Evolutionary conservation across 2,888 invertebrate species (phyloP).

Genomic region (Microplitis deprimator): DNA sequence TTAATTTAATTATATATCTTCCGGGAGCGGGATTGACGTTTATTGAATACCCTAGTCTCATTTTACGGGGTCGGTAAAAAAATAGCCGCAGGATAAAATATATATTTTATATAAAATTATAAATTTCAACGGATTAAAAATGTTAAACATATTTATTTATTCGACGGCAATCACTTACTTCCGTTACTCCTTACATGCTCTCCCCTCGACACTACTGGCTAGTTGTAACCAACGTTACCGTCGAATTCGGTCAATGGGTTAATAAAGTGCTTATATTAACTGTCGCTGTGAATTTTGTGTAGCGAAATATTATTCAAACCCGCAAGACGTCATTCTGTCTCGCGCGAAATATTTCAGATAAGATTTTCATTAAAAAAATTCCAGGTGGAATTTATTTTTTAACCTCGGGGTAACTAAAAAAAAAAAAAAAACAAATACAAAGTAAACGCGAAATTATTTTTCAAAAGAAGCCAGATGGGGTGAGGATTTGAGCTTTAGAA

Average conservation of each 20-base stretch:
- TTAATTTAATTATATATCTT: neutral
- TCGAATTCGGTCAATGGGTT: slow-evolving; percentile 38
- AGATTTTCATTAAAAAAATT: no score
- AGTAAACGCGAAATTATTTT: neutral
- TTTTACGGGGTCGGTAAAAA: neutral
- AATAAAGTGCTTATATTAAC: slow-evolving; percentile 16
- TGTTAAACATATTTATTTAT: neutral
- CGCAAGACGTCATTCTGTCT: no score
- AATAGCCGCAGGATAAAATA: neutral
- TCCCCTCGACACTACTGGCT: neutral
- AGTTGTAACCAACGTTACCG: neutral
- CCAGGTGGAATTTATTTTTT: neutral
- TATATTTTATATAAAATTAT: neutral
- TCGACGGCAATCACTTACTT: slow-evolving; percentile 20
- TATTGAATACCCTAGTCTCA: neutral
- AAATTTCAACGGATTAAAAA: neutral
- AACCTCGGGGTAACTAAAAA: neutral
- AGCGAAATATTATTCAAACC: no score
- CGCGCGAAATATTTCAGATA: no score
- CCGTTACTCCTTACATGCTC: neutral
- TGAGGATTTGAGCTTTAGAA: slow-evolving; percentile 28
- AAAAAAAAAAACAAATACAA: neutral
- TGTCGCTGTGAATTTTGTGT: no score
- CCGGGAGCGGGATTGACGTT: neutral
- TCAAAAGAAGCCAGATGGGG: neutral